phyloP scores from a whole-genome alignment of 2,888 invertebrate genomes.

The Capitulum mitella region DNA sequence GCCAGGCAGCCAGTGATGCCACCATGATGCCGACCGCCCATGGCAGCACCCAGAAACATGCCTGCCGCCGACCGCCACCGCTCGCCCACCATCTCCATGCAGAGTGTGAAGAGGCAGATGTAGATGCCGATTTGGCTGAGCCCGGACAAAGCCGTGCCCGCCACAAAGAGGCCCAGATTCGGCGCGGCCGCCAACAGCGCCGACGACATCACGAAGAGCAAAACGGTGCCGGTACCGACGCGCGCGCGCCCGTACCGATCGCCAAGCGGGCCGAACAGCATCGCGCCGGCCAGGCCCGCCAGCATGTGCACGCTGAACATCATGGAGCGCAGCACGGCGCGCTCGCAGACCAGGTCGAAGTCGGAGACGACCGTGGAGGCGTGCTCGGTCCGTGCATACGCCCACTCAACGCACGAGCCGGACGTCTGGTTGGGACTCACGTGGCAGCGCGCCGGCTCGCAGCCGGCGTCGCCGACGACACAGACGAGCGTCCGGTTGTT shows the following conservation, averaged over 20 bases:
- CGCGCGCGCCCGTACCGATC: neutral
- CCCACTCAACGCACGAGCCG: neutral
- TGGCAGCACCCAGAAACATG: constrained; percentile 4
- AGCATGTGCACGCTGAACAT: neutral
- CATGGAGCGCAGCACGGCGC: neutral
- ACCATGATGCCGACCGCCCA: neutral
- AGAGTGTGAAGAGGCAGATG: constrained; percentile 1
- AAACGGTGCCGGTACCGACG: too few species aligned
- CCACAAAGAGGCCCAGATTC: neutral
- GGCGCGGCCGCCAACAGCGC: neutral
- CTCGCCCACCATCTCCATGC: neutral
- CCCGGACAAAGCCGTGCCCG: neutral
- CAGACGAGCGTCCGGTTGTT: neutral
- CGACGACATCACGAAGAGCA: neutral
- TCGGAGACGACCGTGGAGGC: neutral
- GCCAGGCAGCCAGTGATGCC: neutral
- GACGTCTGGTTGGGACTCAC: neutral
- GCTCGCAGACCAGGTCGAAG: neutral
- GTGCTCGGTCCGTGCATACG: neutral
- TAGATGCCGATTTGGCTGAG: neutral
- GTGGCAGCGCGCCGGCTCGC: too few species aligned
- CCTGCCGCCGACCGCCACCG: neutral
- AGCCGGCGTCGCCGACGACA: neutral
- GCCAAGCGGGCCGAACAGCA: neutral
- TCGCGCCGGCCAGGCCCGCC: neutral